Conservation (phyloP, 2,113 vertebrate genomes). For the Anhinga rufa region DNA sequence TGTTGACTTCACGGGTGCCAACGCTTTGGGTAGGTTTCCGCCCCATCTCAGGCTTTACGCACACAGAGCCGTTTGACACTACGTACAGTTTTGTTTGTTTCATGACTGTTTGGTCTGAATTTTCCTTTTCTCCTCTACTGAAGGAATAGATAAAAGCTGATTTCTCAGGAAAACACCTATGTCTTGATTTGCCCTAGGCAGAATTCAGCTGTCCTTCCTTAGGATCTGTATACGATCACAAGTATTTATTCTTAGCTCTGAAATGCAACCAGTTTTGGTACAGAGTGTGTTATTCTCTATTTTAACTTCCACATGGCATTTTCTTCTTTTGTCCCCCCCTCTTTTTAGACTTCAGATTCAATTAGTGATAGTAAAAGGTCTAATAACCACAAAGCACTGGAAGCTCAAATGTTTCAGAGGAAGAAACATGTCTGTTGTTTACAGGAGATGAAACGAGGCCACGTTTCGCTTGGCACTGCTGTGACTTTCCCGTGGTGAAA, state of each 20-base stretch:
- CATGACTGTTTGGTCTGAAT: not conserved
- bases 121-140: not conserved
- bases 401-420: not conserved
- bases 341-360: not conserved
- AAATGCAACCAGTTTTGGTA: not conserved
- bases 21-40: not conserved
- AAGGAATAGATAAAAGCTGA: not conserved
- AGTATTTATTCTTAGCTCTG: not conserved
- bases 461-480: not conserved
- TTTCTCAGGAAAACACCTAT: not conserved
- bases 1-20: not conserved
- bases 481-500: not conserved
- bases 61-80: not conserved
- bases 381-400: not conserved
- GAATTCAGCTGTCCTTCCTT: not conserved
- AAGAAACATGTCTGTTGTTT: not conserved
- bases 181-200: not conserved
- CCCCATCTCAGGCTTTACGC: accelerated
- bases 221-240: not conserved
- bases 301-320: not conserved
- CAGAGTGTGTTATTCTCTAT: not conserved
- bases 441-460: not conserved
- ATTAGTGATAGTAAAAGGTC: not conserved
- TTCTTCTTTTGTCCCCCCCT: accelerated
- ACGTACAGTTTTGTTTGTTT: not conserved